A percentile compares a stretch with the other conserved stretches of the same genome.
Evolutionary conservation across 2,888 invertebrate genomes (phyloP).

Genomic region (Patella caerulea): DNA sequence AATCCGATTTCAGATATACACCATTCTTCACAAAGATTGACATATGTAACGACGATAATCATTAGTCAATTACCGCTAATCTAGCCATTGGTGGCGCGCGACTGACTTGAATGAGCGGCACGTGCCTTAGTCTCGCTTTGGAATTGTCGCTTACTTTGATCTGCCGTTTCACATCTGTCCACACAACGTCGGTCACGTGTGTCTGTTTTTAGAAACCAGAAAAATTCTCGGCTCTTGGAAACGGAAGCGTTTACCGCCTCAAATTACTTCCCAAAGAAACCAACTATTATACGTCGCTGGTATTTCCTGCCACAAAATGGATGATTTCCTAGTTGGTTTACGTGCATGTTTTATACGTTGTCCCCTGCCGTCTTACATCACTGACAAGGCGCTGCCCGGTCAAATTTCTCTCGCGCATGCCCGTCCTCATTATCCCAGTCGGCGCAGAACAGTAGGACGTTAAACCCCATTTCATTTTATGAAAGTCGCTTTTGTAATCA

Average conservation of each 20-base stretch:
- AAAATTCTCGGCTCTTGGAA: background rate
- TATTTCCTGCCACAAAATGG: no score
- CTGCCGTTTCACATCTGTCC: constrained; percentile 10
- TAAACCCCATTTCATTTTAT: background rate
- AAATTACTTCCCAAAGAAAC: no score
- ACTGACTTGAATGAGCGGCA: background rate
- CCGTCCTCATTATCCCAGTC: no score
- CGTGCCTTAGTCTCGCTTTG: constrained; percentile 1
- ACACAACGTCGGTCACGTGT: background rate
- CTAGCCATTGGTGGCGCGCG: constrained; percentile 1
- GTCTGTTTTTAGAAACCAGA: background rate
- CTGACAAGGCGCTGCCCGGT: no score
- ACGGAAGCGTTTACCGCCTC: background rate
- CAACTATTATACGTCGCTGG: no score
- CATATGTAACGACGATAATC: background rate
- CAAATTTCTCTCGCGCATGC: no score
- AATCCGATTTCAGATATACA: no score
- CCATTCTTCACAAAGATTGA: background rate
- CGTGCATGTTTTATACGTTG: no score
- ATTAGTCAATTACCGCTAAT: constrained; percentile 10
- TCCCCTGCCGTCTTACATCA: no score
- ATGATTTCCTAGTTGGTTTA: no score
- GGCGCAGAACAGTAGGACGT: background rate
- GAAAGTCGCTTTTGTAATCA: background rate
- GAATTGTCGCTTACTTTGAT: constrained; percentile 5